Evolutionary conservation across 2,888 invertebrate species (phyloP), one percentile per base, ranked within the genome.

Genomic region (Epinotia nisella): DNA sequence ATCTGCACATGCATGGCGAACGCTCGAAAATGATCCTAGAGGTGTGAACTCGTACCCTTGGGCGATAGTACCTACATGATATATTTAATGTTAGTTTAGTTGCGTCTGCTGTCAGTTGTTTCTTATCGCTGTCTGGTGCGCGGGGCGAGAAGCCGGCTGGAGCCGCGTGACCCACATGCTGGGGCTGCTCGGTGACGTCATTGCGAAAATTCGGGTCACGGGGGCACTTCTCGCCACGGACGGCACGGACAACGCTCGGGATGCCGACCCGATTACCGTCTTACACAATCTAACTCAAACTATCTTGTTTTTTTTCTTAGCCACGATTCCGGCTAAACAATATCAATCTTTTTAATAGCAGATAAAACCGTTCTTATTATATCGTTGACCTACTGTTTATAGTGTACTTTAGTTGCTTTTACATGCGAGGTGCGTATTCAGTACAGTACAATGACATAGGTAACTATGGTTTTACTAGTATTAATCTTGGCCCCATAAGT

Each of bases 181-280:
- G 84, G 84, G 87, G 84, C 81, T 84, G 84, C 82, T 86, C 85
- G 79, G 85, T 92, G 93, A 92, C 92, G 92, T 92, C 90, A 90
- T 81, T 81, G 82, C 82, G 81, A 84, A 89, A 87, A 93, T 92
- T 87, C 91, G 87, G 92, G 93, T 92, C 91, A 93, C 81, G 86
- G 86, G 90, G 88, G 84, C 90, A 79, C 82, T 83, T 78, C 73
- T 80, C 78, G 82, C 62, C 49, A 49, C 49, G n/a, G n/a, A 49
- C 83, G 83, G 82, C 81, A 81, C 79, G 68, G 49, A 62, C 76
- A 35, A 9, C 78, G 78, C 78, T 78, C 80, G 81, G 80, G 76
- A 21, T 56, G 78, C 77, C 79, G 80, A 75, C 75, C 77, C 77
- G 77, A 78, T 79, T 78, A 74, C 71, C 78, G 77, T 76, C 77